Percentiles rank a stretch among this genome's conserved stretches.
Evolutionary conservation across 37 sponge, comb jelly and placozoan species (phyloP).

Genomic region (Ianthella basta): DNA sequence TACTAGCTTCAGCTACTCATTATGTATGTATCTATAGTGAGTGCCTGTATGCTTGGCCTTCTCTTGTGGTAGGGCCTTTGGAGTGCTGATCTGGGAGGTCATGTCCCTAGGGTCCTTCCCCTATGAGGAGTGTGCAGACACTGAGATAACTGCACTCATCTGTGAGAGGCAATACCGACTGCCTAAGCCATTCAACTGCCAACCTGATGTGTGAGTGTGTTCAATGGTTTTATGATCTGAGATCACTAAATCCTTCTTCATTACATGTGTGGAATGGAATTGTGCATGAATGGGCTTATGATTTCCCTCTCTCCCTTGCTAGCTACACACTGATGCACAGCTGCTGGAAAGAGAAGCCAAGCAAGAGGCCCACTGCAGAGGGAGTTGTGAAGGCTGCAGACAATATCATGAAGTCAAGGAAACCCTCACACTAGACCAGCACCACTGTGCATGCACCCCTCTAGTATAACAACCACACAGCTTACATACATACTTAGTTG

Average conservation of each 20-base stretch:
- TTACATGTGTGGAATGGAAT: too few relatives aligned
- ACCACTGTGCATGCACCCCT: too few relatives aligned
- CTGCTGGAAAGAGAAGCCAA: conserved; percentile 26
- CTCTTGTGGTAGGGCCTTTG: conserved; percentile 21
- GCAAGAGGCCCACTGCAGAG: conserved; percentile 10
- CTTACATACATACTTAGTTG: too few relatives aligned
- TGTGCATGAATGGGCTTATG: too few relatives aligned
- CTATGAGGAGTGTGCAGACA: conserved; percentile 4
- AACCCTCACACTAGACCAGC: too few relatives aligned
- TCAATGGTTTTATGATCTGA: background rate
- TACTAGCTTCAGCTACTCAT: too few relatives aligned
- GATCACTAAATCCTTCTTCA: too few relatives aligned
- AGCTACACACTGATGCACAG: conserved; percentile 18
- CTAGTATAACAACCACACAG: too few relatives aligned
- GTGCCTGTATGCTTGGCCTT: too few relatives aligned
- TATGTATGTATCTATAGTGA: too few relatives aligned
- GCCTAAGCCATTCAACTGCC: conserved; percentile 27
- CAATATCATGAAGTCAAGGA: too few relatives aligned
- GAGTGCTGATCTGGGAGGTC: conserved; percentile 29
- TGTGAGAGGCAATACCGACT: conserved; percentile 7
- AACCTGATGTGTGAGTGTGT: background rate
- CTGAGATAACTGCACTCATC: background rate
- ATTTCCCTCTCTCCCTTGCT: background rate
- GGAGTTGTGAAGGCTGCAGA: background rate
- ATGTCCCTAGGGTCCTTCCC: conserved; percentile 18